Evolutionary conservation across 92 coral and sea anemone genomes (phyloP).

Genomic region (Parazoanthus swiftii): DNA sequence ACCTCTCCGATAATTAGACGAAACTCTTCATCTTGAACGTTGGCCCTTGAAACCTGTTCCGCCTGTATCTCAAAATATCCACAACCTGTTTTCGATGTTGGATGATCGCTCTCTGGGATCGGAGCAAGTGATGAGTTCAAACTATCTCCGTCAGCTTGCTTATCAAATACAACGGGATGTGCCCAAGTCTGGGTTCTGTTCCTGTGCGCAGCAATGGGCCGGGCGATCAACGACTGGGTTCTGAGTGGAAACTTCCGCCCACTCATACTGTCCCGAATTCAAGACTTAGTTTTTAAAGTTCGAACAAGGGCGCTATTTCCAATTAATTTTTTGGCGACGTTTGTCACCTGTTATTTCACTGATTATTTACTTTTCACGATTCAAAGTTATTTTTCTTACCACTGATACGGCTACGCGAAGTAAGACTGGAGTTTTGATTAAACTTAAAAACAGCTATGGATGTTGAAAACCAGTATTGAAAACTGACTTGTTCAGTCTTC

Average conservation of each 20-base stretch:
- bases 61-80: background rate
- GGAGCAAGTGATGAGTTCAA: constrained; percentile 14
- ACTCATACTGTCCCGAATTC: background rate
- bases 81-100: background rate
- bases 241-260: constrained; percentile 10
- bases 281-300: too few relatives aligned
- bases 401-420: background rate
- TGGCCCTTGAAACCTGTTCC: constrained; percentile 23
- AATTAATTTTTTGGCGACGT: too few relatives aligned
- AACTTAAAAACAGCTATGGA: too few relatives aligned
- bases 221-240: constrained; percentile 18
- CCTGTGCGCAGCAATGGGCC: background rate
- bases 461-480: background rate
- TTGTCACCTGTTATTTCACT: background rate
- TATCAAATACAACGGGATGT: constrained; percentile 4
- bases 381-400: background rate
- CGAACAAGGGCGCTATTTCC: background rate
- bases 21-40: constrained; percentile 60
- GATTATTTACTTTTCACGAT: too few relatives aligned
- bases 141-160: background rate
- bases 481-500: background rate
- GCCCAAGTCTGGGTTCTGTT: constrained; percentile 21
- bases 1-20: constrained; percentile 61
- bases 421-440: too few relatives aligned
- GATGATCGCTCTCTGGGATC: constrained; percentile 19